Percentiles rank a stretch among this genome's conserved stretches.
phyloP scores from a whole-genome alignment of 35 echinoderm and acorn worm species.

The Apostichopus parvimensis region DNA sequence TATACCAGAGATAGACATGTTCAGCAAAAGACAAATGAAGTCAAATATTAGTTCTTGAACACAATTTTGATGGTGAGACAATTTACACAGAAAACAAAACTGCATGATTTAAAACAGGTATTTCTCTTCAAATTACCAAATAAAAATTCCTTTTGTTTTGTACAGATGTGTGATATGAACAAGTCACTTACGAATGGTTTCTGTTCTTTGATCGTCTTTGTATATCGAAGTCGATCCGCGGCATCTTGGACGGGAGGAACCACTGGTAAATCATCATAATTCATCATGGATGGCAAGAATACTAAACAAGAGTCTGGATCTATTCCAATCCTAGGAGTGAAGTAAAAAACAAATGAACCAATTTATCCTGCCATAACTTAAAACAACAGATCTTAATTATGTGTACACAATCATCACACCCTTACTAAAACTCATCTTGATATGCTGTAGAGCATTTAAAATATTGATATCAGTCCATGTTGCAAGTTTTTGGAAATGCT shows the following conservation, averaged over 20 bases:
- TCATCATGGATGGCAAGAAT: conserved; percentile 43
- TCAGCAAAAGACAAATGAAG: too few relatives aligned
- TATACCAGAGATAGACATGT: too few relatives aligned
- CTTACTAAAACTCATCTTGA: too few relatives aligned
- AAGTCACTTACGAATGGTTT: conserved; percentile 57
- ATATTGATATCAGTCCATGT: too few relatives aligned
- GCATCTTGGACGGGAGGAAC: conserved; percentile 35
- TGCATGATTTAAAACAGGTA: too few relatives aligned
- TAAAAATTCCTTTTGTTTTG: neutral
- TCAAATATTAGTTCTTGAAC: too few relatives aligned
- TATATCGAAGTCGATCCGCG: conserved; percentile 31
- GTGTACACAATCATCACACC: too few relatives aligned
- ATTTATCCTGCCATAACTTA: neutral
- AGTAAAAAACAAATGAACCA: neutral
- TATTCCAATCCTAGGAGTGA: conserved; percentile 48
- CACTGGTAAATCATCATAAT: neutral
- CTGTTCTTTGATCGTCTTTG: neutral
- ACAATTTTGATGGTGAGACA: too few relatives aligned
- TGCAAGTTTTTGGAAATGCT: too few relatives aligned
- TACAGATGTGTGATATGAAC: neutral
- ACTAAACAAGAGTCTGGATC: conserved; percentile 50
- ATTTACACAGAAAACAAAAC: too few relatives aligned
- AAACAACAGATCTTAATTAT: neutral
- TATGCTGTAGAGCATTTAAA: too few relatives aligned
- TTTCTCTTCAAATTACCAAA: neutral